These are phyloP conservation scores for Chrysogorgia sp. DNA, from an alignment of 92 coral and sea anemone species.

Conservation along the genomic window DNA sequence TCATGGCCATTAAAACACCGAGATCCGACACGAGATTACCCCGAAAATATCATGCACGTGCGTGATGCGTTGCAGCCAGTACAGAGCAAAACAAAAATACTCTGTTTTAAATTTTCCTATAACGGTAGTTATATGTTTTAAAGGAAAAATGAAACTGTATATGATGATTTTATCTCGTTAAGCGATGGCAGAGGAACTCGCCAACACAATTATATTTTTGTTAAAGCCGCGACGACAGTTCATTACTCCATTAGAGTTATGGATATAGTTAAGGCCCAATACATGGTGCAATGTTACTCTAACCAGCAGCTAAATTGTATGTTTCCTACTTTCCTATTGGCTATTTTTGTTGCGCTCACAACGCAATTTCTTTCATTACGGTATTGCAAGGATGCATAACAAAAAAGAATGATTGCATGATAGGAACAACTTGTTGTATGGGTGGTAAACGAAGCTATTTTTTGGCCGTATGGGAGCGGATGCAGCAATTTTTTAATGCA, in stretches of 20 bases:
- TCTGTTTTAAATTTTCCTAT: background rate
- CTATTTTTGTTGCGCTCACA: too few relatives aligned
- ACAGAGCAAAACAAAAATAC: background rate
- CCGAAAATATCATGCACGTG: background rate
- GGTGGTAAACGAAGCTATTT: too few relatives aligned
- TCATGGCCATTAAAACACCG: background rate
- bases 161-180: background rate
- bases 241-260: background rate
- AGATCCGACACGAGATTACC: background rate
- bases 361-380: too few relatives aligned
- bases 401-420: background rate
- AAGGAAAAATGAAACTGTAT: background rate
- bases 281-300: background rate
- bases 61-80: background rate
- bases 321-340: too few relatives aligned
- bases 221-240: constrained; percentile 18
- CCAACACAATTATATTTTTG: background rate
- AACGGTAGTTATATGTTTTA: background rate
- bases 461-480: too few relatives aligned
- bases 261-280: background rate
- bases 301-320: background rate
- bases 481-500: too few relatives aligned
- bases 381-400: background rate
- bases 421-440: too few relatives aligned
- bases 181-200: background rate